Conservation (phyloP, 2,113 vertebrate species). For the Stegostoma tigrinum region DNA sequence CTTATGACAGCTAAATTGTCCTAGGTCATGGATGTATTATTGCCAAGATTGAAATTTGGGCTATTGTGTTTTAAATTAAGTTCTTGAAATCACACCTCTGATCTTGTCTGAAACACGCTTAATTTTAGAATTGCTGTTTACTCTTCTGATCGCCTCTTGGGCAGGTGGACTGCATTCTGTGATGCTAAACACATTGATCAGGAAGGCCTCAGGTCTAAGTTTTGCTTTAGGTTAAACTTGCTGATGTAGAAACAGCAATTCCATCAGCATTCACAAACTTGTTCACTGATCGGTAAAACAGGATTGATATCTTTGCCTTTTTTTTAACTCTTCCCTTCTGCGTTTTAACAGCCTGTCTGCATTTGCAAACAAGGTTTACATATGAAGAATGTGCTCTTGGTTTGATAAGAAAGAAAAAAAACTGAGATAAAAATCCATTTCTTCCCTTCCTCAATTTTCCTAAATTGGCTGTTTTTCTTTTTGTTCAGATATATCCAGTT, state of each 20-base stretch:
- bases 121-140: too few relatives aligned
- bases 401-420: not conserved
- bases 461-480: not conserved
- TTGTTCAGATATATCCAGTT: not conserved
- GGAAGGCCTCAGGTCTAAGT: not conserved
- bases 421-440: not conserved
- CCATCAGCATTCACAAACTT: not conserved
- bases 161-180: too few relatives aligned
- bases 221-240: not conserved
- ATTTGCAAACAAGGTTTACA: not conserved
- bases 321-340: not conserved
- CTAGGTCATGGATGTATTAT: too few relatives aligned
- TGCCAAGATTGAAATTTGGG: too few relatives aligned
- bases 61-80: too few relatives aligned
- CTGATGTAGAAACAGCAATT: not conserved
- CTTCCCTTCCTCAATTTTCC: not conserved
- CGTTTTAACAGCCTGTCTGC: not conserved
- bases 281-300: not conserved
- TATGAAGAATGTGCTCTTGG: not conserved
- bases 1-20: too few relatives aligned
- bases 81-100: too few relatives aligned
- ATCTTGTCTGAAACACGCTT: too few relatives aligned
- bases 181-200: not conserved
- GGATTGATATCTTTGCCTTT: not conserved
- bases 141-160: too few relatives aligned